Conservation (phyloP, 92 coral and sea anemone species). For the Blastomussa wellsi region DNA sequence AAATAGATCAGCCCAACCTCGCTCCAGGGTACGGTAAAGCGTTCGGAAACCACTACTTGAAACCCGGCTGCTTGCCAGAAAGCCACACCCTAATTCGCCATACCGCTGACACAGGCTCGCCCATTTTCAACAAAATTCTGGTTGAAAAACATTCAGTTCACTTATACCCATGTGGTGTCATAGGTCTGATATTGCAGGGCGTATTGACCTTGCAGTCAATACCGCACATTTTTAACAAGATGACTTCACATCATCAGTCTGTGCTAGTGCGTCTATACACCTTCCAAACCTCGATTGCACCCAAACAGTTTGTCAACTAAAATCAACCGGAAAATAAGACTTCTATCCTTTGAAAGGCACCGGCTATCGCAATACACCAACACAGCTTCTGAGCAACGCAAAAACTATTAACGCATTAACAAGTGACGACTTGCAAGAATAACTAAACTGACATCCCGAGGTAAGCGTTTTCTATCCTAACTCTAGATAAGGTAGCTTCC, state of each 20-base stretch:
- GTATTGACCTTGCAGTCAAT: constrained; percentile 31
- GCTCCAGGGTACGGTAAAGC: too few species aligned
- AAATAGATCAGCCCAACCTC: too few species aligned
- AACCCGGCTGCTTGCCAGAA: constrained; percentile 1
- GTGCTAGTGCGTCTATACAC: not conserved
- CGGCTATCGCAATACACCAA: not conserved
- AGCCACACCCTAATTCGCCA: constrained; percentile 13
- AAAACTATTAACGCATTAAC: not conserved
- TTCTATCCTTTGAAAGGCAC: not conserved
- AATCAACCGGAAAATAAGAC: not conserved
- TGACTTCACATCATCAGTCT: constrained; percentile 33
- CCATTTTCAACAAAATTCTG: not conserved
- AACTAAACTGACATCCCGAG: not conserved
- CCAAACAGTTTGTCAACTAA: not conserved
- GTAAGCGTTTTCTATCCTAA: not conserved
- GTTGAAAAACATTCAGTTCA: not conserved
- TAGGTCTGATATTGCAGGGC: constrained; percentile 30
- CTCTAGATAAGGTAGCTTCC: not conserved
- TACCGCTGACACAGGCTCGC: constrained; percentile 40
- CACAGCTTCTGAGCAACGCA: not conserved
- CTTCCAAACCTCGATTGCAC: not conserved
- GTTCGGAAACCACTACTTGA: not conserved
- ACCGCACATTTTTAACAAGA: constrained; percentile 12
- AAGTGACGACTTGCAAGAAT: not conserved
- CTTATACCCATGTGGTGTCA: constrained; percentile 38